Conservation (phyloP, 2,797 vertebrate genomes). For the Phoeniculus purpureus region DNA sequence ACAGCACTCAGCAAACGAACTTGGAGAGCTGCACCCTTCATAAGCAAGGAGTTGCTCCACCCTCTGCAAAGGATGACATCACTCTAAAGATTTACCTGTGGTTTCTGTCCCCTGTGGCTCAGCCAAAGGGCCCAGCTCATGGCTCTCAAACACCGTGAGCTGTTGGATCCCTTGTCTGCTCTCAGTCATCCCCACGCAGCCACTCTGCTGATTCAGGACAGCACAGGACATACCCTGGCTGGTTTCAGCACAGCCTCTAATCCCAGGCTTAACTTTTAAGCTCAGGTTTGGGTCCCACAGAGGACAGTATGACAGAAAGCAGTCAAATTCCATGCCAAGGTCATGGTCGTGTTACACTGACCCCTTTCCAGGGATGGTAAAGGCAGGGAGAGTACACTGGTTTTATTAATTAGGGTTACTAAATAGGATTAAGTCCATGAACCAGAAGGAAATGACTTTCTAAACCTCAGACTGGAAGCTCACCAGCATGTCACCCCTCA, state of each 20-base stretch:
- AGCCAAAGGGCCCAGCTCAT: too few species aligned
- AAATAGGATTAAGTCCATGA: neutral
- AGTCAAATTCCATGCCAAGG: neutral
- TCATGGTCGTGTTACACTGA: neutral
- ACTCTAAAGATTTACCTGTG: neutral
- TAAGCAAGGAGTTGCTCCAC: neutral
- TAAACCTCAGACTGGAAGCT: neutral
- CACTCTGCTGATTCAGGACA: conserved; percentile 6
- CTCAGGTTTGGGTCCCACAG: neutral
- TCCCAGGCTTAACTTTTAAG: conserved; percentile 30
- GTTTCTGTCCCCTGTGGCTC: neutral
- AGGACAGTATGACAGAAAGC: neutral
- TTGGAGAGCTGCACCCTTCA: neutral
- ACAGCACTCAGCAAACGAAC: neutral
- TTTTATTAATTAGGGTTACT: neutral
- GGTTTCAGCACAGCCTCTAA: conserved; percentile 27
- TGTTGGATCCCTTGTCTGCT: rapidly evolving
- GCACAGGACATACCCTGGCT: rapidly evolving
- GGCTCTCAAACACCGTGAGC: rapidly evolving
- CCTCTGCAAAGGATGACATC: neutral
- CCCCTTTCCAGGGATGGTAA: neutral
- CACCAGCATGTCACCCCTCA: neutral
- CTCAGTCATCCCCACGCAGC: neutral
- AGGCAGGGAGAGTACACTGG: rapidly evolving
- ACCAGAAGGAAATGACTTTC: neutral